Conservation (phyloP, 2,888 invertebrate species). For the Nomada ferruginata region DNA sequence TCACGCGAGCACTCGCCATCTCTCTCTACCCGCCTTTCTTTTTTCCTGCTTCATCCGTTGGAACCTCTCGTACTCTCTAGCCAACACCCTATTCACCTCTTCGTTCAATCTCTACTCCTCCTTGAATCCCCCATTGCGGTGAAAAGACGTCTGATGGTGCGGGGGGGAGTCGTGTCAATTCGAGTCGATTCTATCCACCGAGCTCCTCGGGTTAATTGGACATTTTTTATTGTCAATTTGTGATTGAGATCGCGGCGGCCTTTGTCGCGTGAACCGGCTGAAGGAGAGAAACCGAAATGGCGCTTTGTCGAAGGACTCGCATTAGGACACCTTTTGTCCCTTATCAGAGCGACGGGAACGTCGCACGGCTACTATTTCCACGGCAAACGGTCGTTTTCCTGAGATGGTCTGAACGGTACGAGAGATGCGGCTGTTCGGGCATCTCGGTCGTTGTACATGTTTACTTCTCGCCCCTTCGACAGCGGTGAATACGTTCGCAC, state of each 20-base stretch:
- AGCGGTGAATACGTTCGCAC: too few relatives aligned
- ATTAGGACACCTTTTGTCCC: constrained; percentile 79
- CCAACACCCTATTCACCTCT: constrained; percentile 25
- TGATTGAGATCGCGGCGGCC: constrained; percentile 80
- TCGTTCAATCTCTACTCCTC: constrained; percentile 13
- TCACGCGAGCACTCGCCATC: constrained; percentile 76
- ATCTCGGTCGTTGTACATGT: too few relatives aligned
- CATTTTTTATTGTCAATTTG: constrained; percentile 84
- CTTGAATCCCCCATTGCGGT: constrained; percentile 60
- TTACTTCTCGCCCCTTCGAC: too few relatives aligned
- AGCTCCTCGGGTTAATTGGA: constrained; percentile 81
- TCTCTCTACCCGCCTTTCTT: constrained; percentile 8
- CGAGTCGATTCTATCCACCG: constrained; percentile 69
- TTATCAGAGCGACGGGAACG: constrained; percentile 71
- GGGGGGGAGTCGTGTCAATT: constrained; percentile 60
- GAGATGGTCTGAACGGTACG: constrained; percentile 29
- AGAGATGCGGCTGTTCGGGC: constrained; percentile 9
- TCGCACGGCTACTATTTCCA: constrained; percentile 50
- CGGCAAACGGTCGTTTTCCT: constrained; percentile 54
- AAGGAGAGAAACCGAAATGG: constrained; percentile 70
- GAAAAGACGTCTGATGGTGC: constrained; percentile 66
- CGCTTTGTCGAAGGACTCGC: constrained; percentile 75
- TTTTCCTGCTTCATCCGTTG: constrained; percentile 36
- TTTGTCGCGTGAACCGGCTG: constrained; percentile 72
- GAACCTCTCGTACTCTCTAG: constrained; percentile 37